phyloP scores from a whole-genome alignment of 2,113 vertebrate genomes.

The Murina feae region DNA sequence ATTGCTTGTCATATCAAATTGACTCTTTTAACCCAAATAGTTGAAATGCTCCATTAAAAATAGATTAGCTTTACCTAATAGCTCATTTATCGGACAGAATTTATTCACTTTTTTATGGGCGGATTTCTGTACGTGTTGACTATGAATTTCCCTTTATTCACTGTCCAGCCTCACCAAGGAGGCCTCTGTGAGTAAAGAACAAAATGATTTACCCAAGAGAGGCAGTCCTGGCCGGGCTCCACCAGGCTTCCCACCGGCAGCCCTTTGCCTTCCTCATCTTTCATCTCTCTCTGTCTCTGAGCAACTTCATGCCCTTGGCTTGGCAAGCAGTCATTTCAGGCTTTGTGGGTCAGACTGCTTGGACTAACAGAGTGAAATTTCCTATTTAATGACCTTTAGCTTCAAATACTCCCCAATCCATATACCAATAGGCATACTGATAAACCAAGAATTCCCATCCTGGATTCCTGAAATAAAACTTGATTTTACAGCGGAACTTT shows the following conservation, averaged over 20 bases:
- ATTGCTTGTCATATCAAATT: not conserved
- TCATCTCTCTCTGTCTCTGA: not conserved
- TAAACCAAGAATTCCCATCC: not conserved
- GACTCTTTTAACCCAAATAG: not conserved
- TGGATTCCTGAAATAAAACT: not conserved
- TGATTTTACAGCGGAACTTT: not conserved
- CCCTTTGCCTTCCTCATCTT: not conserved
- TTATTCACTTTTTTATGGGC: not conserved
- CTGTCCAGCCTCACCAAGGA: not conserved
- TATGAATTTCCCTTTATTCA: not conserved
- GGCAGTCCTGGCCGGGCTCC: not conserved
- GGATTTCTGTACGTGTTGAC: not conserved
- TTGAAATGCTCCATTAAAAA: not conserved
- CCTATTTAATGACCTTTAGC: not conserved
- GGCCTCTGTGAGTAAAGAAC: not conserved
- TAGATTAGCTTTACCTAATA: not conserved
- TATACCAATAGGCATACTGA: not conserved
- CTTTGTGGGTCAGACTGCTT: not conserved
- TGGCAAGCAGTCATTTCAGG: not conserved
- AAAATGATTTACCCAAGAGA: not conserved
- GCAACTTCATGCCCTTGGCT: not conserved
- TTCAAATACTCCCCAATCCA: not conserved
- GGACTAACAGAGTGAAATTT: not conserved
- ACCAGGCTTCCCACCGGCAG: not conserved
- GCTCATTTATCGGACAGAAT: not conserved